Conservation (phyloP, 2,888 invertebrate genomes). For the Drosophila greeni region DNA sequence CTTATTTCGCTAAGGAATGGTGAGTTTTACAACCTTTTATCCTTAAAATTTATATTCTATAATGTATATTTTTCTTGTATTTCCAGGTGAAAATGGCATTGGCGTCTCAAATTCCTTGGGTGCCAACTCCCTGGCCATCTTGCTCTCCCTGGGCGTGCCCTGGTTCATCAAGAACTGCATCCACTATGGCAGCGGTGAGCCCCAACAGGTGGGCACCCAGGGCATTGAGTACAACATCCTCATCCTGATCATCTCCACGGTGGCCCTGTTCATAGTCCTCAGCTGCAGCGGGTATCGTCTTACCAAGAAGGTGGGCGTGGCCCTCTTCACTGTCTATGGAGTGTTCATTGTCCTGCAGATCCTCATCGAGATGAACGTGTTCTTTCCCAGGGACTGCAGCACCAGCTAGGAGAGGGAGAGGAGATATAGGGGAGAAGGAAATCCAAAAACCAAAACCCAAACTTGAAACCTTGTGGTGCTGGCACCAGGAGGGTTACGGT, state of each 20-base stretch:
- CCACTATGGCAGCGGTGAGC: conserved; percentile 78
- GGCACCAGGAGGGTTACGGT: conserved; percentile 42
- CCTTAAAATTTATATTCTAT: neutral
- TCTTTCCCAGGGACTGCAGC: conserved; percentile 79
- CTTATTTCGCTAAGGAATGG: conserved; percentile 92
- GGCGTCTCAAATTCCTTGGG: conserved; percentile 93
- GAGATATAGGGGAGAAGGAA: neutral
- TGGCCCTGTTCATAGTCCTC: conserved; percentile 84
- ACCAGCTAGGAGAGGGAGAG: conserved; percentile 47
- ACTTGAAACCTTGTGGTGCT: conserved; percentile 38
- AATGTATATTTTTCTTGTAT: neutral
- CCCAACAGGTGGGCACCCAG: conserved; percentile 85
- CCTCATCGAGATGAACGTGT: conserved; percentile 87
- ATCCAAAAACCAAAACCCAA: neutral
- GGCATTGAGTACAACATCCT: conserved; percentile 90
- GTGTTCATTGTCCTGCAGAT: conserved; percentile 88
- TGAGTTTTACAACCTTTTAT: conserved; percentile 73
- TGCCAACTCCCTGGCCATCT: conserved; percentile 90
- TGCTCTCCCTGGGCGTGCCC: conserved; percentile 89
- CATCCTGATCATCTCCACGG: conserved; percentile 87
- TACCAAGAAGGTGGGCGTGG: conserved; percentile 84
- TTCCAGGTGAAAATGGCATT: conserved; percentile 88
- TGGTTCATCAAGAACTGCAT: conserved; percentile 89
- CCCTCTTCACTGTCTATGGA: conserved; percentile 84
- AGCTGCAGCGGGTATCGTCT: conserved; percentile 85